Evolutionary conservation across 2,888 invertebrate genomes (phyloP).

Genomic region (Thereva nobilitata): DNA sequence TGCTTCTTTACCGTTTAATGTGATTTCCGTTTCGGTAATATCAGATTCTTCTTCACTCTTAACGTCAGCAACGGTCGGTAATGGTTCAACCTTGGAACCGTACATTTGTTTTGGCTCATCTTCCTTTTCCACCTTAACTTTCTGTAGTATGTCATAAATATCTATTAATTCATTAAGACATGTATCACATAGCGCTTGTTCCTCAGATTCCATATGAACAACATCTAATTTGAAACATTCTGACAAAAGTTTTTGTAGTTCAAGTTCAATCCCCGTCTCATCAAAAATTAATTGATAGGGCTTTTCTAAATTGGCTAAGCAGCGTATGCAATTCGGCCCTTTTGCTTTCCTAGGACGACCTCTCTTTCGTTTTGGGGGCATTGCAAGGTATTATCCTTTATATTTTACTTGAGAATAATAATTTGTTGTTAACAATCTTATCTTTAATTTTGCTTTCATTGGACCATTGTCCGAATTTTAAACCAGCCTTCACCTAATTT

Average conservation of each 20-base stretch:
- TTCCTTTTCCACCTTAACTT: not conserved
- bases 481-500: too few relatives aligned
- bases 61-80: too few relatives aligned
- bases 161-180: conserved; percentile 51
- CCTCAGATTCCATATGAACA: conserved; percentile 28
- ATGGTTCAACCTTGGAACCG: too few relatives aligned
- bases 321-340: conserved; percentile 47
- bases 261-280: conserved; percentile 52
- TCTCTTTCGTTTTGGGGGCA: conserved; percentile 5
- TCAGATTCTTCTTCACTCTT: too few relatives aligned
- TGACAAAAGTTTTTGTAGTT: conserved; percentile 47
- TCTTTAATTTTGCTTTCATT: conserved; percentile 10
- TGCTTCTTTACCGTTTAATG: too few relatives aligned
- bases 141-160: conserved; percentile 48
- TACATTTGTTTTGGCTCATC: too few relatives aligned
- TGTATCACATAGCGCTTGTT: conserved; percentile 48
- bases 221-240: conserved; percentile 48
- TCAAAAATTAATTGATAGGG: conserved; percentile 51
- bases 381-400: conserved; percentile 10
- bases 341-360: conserved; percentile 5
- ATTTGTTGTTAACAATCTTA: conserved; percentile 1
- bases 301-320: conserved; percentile 37
- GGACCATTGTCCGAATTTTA: conserved; percentile 14
- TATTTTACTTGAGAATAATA: not conserved
- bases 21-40: too few relatives aligned